phyloP scores from a whole-genome alignment of 92 coral and sea anemone genomes.

The Zoanthus gigantus region DNA sequence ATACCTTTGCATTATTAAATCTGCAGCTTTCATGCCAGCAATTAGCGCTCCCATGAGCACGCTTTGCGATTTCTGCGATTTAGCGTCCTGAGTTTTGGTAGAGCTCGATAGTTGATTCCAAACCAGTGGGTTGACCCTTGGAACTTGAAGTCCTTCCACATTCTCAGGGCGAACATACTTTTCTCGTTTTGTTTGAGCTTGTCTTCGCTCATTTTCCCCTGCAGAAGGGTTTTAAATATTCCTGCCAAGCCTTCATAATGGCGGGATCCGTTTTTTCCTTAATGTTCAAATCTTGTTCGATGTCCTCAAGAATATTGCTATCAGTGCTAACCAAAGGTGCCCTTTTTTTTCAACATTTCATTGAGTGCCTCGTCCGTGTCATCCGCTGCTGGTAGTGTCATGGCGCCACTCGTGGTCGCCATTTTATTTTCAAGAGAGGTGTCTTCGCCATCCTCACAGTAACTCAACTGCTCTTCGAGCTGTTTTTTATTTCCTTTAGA shows the following conservation, averaged over 20 bases:
- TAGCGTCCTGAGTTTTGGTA: background rate
- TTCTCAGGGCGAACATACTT: conserved; percentile 10
- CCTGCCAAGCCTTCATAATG: conserved; percentile 53
- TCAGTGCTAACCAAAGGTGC: conserved; percentile 12
- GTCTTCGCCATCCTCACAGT: background rate
- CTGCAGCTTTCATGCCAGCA: conserved; percentile 56
- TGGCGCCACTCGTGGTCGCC: background rate
- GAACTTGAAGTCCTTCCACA: background rate
- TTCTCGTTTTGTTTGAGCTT: conserved; percentile 29
- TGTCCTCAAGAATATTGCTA: conserved; percentile 34
- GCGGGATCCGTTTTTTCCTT: conserved; percentile 51
- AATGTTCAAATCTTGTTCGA: conserved; percentile 36
- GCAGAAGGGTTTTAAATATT: conserved; percentile 46
- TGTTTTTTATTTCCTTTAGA: conserved; percentile 28
- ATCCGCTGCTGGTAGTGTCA: background rate
- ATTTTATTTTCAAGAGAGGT: no score
- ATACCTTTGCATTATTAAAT: conserved; percentile 16
- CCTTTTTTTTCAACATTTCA: background rate
- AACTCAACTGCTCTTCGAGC: background rate
- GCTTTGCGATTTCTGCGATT: conserved; percentile 53
- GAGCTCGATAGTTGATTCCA: conserved; percentile 60
- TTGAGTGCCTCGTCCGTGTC: conserved; percentile 27
- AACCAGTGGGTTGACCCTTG: conserved; percentile 20
- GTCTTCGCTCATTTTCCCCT: conserved; percentile 42
- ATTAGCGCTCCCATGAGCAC: conserved; percentile 21